These are phyloP conservation scores for Danio aesculapii DNA, from an alignment of 2,797 vertebrate genomes.

Conservation along the genomic window DNA sequence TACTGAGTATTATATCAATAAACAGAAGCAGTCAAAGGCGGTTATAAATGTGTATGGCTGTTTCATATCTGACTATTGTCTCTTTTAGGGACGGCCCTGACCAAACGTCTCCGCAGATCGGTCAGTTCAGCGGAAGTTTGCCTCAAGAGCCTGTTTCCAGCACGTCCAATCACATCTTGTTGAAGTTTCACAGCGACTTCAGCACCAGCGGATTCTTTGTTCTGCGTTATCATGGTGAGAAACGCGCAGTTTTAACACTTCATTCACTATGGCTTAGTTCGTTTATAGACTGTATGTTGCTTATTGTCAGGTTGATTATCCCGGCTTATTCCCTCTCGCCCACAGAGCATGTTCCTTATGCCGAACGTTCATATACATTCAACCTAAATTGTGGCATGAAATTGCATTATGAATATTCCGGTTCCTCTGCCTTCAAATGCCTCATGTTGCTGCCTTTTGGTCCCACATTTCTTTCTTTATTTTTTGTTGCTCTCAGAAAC, in stretches of 20 bases:
- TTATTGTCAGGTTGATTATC: slow-evolving; percentile 41
- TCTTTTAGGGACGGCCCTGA: slow-evolving; percentile 92
- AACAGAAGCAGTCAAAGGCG: background rate
- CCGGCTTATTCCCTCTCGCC: slow-evolving; percentile 25
- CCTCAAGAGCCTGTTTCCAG: slow-evolving; percentile 91
- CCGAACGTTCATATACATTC: background rate
- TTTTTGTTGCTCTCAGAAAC: slow-evolving; percentile 19
- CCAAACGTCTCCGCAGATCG: slow-evolving; percentile 93
- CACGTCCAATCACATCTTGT: slow-evolving; percentile 94
- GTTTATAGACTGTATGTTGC: slow-evolving; percentile 9
- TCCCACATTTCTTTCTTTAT: background rate
- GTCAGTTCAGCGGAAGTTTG: slow-evolving; percentile 94
- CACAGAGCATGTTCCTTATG: slow-evolving; percentile 1
- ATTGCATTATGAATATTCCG: background rate
- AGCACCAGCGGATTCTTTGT: slow-evolving; percentile 98
- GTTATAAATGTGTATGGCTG: background rate
- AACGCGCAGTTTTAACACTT: background rate
- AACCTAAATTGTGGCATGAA: slow-evolving; percentile 8
- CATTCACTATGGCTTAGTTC: background rate
- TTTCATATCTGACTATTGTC: background rate
- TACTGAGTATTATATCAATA: background rate
- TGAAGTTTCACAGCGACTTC: slow-evolving; percentile 99
- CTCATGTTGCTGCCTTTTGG: background rate
- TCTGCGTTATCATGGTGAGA: slow-evolving; percentile 91
- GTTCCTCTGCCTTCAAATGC: background rate